Conservation (phyloP, 1,140 invertebrate genomes). For the Muscidifurax raptorellus region DNA sequence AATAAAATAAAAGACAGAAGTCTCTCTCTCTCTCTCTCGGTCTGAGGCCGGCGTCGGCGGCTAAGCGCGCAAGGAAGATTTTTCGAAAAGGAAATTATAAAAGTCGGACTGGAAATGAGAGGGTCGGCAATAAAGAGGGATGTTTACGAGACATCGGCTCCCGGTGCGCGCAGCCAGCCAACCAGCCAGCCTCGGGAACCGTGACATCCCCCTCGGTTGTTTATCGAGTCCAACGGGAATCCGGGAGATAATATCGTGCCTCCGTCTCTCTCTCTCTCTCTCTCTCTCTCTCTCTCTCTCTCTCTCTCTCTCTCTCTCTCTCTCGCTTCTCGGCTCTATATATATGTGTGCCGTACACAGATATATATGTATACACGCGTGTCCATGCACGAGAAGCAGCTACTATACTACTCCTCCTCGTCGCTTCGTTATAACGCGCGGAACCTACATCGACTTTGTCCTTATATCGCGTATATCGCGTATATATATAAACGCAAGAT, state of each 20-base stretch:
- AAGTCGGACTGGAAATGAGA: slow-evolving; percentile 68
- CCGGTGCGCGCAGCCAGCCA: slow-evolving; percentile 58
- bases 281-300: slow-evolving; percentile 21
- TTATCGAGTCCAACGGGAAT: slow-evolving; percentile 72
- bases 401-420: slow-evolving; percentile 1
- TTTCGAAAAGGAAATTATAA: slow-evolving; percentile 70
- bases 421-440: slow-evolving; percentile 30
- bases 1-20: slow-evolving; percentile 54
- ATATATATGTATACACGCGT: background rate
- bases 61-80: slow-evolving; percentile 52
- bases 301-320: slow-evolving; percentile 15
- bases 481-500: background rate
- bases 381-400: slow-evolving; percentile 52
- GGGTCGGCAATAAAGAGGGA: slow-evolving; percentile 68
- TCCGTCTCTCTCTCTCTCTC: slow-evolving; percentile 12
- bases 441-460: slow-evolving; percentile 55
- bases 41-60: slow-evolving; percentile 48
- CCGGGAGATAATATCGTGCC: slow-evolving; percentile 67
- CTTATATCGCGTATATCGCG: slow-evolving; percentile 46
- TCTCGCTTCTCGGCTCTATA: background rate
- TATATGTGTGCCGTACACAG: background rate
- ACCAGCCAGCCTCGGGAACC: slow-evolving; percentile 41
- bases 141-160: slow-evolving; percentile 69
- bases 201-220: slow-evolving; percentile 63
- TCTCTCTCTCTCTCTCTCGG: background rate